Percentiles rank a stretch among this genome's conserved stretches.
Evolutionary conservation across 2,113 vertebrate genomes (phyloP).

Genomic region (Xenopus tropicalis): UCB_Xtro_10.0 CM004446.2:268001-268500

Average conservation of each 20-base stretch:
- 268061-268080: slow-evolving; percentile 6
- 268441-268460: too few relatives aligned
- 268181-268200: not conserved
- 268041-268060: slow-evolving; percentile 9
- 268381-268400: too few relatives aligned
- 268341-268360: too few relatives aligned
- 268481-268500: too few relatives aligned
- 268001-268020: not conserved
- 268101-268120: not conserved
- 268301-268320: too few relatives aligned
- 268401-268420: too few relatives aligned
- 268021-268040: slow-evolving; percentile 10
- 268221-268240: not conserved
- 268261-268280: slow-evolving; percentile 9
- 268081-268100: not conserved
- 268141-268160: not conserved
- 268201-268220: not conserved
- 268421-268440: too few relatives aligned
- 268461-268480: too few relatives aligned
- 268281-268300: not conserved
- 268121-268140: not conserved
- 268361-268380: too few relatives aligned
- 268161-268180: not conserved
- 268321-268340: too few relatives aligned
- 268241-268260: not conserved